These are phyloP conservation scores for Melikaiella ostensackeni DNA, from an alignment of 2,888 invertebrate species.

Conservation along the genomic window DNA sequence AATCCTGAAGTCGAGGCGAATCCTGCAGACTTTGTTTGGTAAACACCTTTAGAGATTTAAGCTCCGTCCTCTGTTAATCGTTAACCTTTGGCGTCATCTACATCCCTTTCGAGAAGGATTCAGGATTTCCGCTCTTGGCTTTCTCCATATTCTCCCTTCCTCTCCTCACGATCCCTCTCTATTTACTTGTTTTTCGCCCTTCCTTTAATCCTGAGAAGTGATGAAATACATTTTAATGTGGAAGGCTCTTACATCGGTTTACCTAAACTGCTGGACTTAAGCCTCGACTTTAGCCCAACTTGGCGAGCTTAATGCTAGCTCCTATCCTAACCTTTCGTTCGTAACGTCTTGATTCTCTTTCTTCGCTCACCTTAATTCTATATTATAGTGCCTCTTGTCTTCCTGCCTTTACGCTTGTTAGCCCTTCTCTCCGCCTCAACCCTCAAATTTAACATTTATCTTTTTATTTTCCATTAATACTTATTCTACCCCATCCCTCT, in stretches of 20 bases:
- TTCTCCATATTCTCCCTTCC: background rate
- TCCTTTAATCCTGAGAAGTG: constrained; percentile 10
- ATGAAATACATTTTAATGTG: constrained; percentile 31
- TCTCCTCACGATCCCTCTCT: background rate
- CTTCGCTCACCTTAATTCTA: too few species aligned
- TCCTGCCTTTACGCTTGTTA: too few species aligned
- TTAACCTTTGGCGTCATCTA: background rate
- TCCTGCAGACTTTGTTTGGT: constrained; percentile 22
- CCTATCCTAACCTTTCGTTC: too few species aligned
- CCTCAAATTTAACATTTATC: too few species aligned
- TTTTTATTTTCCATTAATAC: too few species aligned
- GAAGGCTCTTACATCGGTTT: constrained; percentile 15
- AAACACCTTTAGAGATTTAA: constrained; percentile 27
- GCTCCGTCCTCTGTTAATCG: constrained; percentile 27
- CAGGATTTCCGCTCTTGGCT: constrained; percentile 6
- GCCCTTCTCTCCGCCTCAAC: too few species aligned
- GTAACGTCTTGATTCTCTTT: too few species aligned
- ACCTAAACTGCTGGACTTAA: constrained; percentile 32
- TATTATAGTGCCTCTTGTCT: too few species aligned
- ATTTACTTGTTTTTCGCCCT: constrained; percentile 11
- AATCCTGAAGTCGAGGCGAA: constrained; percentile 10
- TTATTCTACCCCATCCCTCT: too few species aligned
- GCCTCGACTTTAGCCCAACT: constrained; percentile 26
- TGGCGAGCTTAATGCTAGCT: constrained; percentile 34
- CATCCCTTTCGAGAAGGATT: constrained; percentile 10